These are phyloP conservation scores for Cariama cristata DNA, from an alignment of 2,113 vertebrate genomes.

Conservation along the genomic window DNA sequence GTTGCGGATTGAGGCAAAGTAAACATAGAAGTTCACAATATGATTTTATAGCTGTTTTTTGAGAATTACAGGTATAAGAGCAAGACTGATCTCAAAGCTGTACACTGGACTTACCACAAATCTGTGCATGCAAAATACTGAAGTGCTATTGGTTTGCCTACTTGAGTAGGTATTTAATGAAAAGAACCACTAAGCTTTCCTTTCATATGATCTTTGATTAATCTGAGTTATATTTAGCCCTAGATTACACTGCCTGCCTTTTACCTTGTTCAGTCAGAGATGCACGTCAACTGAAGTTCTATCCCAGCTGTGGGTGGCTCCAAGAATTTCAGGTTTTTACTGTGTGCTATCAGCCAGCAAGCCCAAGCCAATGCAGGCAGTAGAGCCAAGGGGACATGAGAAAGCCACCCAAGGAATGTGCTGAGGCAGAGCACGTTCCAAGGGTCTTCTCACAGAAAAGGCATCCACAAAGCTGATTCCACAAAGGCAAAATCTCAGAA, in stretches of 20 bases:
- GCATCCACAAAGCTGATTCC: not conserved
- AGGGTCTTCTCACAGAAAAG: not conserved
- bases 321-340: not conserved
- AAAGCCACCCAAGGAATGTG: not conserved
- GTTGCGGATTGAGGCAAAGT: not conserved
- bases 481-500: not conserved
- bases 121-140: not conserved
- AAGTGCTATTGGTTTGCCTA: not conserved
- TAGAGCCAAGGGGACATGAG: not conserved
- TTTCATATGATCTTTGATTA: not conserved
- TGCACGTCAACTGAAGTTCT: not conserved
- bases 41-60: not conserved
- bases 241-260: not conserved
- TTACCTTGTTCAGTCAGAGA: not conserved
- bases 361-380: not conserved
- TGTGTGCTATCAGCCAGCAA: not conserved
- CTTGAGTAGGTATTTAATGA: not conserved
- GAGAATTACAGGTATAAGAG: not conserved
- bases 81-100: not conserved
- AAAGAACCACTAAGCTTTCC: not conserved
- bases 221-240: not conserved
- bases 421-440: fast-evolving
- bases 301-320: not conserved
- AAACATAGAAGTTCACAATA: not conserved
- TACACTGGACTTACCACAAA: not conserved